Evolutionary conservation across 2,113 vertebrate species (phyloP).

Genomic region (Nycticryphes semicollaris): DNA sequence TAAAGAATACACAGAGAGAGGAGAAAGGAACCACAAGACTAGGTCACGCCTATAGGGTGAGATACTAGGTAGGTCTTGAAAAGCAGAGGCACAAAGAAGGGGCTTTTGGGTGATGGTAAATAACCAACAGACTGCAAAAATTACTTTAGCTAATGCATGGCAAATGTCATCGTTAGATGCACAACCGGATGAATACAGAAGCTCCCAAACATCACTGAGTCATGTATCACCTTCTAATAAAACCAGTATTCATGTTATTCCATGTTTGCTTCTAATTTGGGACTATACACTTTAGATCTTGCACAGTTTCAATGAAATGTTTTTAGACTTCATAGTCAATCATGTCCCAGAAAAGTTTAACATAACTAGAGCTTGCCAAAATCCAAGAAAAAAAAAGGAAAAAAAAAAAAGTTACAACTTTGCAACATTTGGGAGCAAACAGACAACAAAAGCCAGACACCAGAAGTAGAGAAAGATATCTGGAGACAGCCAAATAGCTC

Average conservation of each 20-base stretch:
- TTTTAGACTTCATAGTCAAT: not conserved
- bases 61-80: not conserved
- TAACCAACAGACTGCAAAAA: not conserved
- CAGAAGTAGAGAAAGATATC: not conserved
- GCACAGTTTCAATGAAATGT: not conserved
- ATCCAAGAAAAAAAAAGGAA: not conserved
- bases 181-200: not conserved
- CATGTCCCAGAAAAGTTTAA: not conserved
- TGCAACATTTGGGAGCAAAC: not conserved
- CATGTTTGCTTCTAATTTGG: not conserved
- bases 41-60: not conserved
- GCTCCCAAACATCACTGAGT: not conserved
- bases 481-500: not conserved
- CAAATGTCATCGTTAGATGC: not conserved
- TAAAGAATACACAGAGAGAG: not conserved
- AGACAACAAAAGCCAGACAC: not conserved
- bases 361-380: not conserved
- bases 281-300: not conserved
- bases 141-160: not conserved
- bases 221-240: not conserved
- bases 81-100: not conserved
- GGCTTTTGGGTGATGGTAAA: not conserved
- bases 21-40: not conserved
- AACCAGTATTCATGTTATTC: not conserved
- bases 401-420: not conserved